Conservation (phyloP, 2,797 vertebrate genomes). For the Percopsis omiscomaycus region DNA sequence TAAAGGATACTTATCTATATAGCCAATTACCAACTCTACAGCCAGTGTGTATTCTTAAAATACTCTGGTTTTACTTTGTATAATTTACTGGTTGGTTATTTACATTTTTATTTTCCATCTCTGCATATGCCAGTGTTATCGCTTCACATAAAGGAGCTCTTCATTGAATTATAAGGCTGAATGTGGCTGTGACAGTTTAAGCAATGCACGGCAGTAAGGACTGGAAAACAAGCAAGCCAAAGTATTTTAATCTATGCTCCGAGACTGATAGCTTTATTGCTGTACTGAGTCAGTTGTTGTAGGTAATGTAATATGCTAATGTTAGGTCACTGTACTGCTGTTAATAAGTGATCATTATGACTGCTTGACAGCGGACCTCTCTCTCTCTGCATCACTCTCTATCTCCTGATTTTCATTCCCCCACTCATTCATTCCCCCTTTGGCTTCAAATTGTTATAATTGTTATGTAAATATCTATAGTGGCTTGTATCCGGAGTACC, state of each 20-base stretch:
- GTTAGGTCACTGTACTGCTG: constrained; percentile 20
- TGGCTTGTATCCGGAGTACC: no score
- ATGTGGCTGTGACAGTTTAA: no score
- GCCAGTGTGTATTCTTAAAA: no score
- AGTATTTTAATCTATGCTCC: not conserved
- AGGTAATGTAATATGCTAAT: constrained; percentile 5
- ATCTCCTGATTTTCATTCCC: not conserved
- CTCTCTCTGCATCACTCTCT: constrained; percentile 7
- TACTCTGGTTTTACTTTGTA: no score
- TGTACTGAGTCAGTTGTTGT: constrained; percentile 8
- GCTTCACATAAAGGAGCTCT: no score
- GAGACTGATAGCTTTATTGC: constrained; percentile 18
- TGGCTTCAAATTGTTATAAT: not conserved
- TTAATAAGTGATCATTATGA: constrained; percentile 25
- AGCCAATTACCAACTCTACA: no score
- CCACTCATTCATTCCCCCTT: not conserved
- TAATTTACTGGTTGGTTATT: no score
- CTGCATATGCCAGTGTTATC: no score
- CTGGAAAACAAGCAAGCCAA: not conserved
- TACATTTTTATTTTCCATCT: no score
- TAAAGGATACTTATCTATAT: no score
- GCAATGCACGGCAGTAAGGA: not conserved
- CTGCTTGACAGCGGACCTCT: not conserved
- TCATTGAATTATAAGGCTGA: no score
- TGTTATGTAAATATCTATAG: no score